A percentile compares a stretch with the other conserved stretches of the same genome.
Conservation (phyloP, 2,113 vertebrate species). For the Lophius piscatorius region DNA sequence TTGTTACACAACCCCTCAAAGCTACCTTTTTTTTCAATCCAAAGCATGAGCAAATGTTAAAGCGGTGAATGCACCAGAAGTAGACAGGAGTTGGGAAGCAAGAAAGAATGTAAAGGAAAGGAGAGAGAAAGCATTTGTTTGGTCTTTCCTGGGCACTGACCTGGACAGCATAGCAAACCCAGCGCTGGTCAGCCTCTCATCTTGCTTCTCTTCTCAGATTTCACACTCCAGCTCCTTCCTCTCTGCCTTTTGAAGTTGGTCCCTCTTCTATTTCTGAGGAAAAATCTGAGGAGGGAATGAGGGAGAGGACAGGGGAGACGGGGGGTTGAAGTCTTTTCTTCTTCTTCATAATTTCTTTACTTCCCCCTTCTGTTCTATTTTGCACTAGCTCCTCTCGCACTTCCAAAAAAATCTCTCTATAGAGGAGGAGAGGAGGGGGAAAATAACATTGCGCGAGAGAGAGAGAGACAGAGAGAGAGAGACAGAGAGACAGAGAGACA, state of each 20-base stretch:
- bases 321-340: conserved; percentile 4
- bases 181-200: conserved; percentile 45
- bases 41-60: neutral
- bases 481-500: conserved; percentile 45
- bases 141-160: conserved; percentile 56
- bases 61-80: neutral
- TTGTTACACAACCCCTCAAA: neutral
- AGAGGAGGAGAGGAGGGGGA: conserved; percentile 56
- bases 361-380: conserved; percentile 39
- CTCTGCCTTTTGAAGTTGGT: conserved; percentile 55
- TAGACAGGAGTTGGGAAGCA: conserved; percentile 2
- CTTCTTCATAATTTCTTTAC: conserved; percentile 38
- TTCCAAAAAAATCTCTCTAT: conserved; percentile 46
- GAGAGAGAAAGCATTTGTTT: conserved; percentile 20
- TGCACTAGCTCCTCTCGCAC: conserved; percentile 52
- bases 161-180: conserved; percentile 52
- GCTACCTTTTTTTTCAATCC: neutral
- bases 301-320: conserved; percentile 16
- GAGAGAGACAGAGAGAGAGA: conserved; percentile 15
- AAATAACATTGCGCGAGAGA: conserved; percentile 22
- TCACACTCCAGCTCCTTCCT: conserved; percentile 62
- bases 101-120: conserved; percentile 4
- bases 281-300: conserved; percentile 55
- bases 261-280: conserved; percentile 48
- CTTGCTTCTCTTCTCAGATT: conserved; percentile 54